Evolutionary conservation across 2,113 vertebrate species (phyloP).

Genomic region (Oostethus manadensis): DNA sequence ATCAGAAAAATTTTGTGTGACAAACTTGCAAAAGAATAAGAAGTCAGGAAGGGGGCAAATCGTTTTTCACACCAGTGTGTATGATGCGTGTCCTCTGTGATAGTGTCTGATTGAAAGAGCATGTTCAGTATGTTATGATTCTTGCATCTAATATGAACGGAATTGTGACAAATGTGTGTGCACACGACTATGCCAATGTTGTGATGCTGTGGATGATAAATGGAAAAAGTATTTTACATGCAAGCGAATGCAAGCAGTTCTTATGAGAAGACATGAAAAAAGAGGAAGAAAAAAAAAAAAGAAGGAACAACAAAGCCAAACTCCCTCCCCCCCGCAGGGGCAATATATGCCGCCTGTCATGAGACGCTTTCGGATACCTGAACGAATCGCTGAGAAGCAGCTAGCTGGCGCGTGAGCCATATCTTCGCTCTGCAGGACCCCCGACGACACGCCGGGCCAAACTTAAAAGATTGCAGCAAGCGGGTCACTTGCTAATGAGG

Average conservation of each 20-base stretch:
- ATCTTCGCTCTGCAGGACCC: conserved; percentile 46
- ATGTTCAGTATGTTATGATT: not conserved
- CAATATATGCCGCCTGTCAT: conserved; percentile 40
- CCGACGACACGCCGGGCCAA: conserved; percentile 34
- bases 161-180: conserved; percentile 20
- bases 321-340: conserved; percentile 29
- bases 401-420: conserved; percentile 43
- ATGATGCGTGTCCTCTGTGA: conserved; percentile 5
- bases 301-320: conserved; percentile 44
- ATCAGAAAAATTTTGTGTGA: too few relatives aligned
- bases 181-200: conserved; percentile 10
- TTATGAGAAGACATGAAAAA: conserved; percentile 16
- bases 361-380: conserved; percentile 41
- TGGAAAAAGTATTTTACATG: conserved; percentile 40
- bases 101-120: conserved; percentile 10
- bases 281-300: conserved; percentile 34
- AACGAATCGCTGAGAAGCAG: conserved; percentile 52
- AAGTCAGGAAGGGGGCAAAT: too few relatives aligned
- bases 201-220: conserved; percentile 15
- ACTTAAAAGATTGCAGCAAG: conserved; percentile 46
- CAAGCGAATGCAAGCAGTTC: conserved; percentile 30
- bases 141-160: conserved; percentile 12
- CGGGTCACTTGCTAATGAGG: conserved; percentile 37
- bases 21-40: too few relatives aligned
- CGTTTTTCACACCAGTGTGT: too few relatives aligned